Conservation (phyloP, 2,797 vertebrate genomes). For the Molossus alvarezi region DNA sequence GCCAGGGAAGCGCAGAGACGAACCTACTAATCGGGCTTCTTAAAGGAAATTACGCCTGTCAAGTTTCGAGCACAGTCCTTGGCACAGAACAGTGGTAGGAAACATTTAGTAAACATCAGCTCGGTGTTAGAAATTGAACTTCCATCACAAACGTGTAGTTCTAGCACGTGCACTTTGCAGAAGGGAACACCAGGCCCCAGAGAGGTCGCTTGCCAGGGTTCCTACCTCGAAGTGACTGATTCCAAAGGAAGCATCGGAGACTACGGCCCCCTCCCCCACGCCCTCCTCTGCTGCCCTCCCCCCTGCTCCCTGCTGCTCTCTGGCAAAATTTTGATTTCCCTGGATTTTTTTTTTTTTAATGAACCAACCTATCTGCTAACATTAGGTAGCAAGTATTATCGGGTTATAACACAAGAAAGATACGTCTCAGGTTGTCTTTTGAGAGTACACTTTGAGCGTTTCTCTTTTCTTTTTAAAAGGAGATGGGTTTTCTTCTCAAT, state of each 20-base stretch:
- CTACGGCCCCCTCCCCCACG: fast-evolving
- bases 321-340: neutral
- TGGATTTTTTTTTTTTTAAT: neutral
- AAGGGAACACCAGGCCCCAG: neutral
- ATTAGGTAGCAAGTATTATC: neutral
- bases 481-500: neutral
- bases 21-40: too few relatives aligned
- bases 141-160: neutral
- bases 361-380: neutral
- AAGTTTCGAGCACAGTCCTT: neutral
- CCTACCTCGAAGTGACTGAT: fast-evolving
- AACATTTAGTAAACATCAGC: neutral
- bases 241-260: fast-evolving
- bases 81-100: neutral
- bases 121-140: neutral
- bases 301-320: neutral
- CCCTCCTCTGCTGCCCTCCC: fast-evolving
- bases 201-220: neutral
- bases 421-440: neutral
- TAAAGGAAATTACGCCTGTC: neutral
- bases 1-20: neutral
- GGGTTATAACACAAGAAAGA: neutral
- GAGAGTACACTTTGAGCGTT: neutral
- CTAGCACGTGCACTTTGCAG: neutral
- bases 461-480: neutral